Conservation (phyloP, 2,113 vertebrate species). For the Nibea albiflora region DNA sequence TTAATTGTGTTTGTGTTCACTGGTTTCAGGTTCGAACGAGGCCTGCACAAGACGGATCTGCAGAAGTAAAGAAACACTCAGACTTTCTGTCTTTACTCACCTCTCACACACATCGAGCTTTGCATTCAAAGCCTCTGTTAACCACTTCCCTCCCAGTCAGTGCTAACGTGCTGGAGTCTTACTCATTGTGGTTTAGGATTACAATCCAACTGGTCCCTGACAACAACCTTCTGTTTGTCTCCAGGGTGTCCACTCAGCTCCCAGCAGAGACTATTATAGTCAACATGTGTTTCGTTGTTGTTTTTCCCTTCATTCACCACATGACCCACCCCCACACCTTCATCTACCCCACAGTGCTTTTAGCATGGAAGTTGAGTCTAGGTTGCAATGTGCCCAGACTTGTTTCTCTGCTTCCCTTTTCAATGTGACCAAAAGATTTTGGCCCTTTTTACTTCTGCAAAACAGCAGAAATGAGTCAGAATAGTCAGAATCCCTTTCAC, state of each 20-base stretch:
- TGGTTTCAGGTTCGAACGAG: constrained; percentile 71
- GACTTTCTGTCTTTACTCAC: neutral
- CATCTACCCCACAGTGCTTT: neutral
- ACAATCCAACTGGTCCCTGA: constrained; percentile 12
- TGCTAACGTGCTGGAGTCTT: neutral
- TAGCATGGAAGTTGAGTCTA: constrained; percentile 11
- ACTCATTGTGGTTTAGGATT: constrained; percentile 13
- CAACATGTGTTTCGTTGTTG: constrained; percentile 10
- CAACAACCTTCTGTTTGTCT: constrained; percentile 35
- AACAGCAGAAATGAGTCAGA: neutral
- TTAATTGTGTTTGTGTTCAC: constrained; percentile 27
- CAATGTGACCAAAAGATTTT: neutral
- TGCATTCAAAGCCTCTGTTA: neutral
- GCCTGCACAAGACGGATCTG: constrained; percentile 13
- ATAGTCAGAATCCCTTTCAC: neutral
- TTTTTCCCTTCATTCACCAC: neutral
- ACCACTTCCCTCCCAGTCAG: neutral
- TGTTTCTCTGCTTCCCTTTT: constrained; percentile 61
- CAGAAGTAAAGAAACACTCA: constrained; percentile 56
- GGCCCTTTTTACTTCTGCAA: constrained; percentile 63
- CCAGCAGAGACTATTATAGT: constrained; percentile 9
- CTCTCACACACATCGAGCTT: neutral
- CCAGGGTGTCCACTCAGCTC: constrained; percentile 25
- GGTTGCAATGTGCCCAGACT: constrained; percentile 58
- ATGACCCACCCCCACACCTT: constrained; percentile 39